A percentile compares a stretch with the other conserved stretches of the same genome.
Evolutionary conservation across 2,797 vertebrate species (phyloP).

Genomic region (Gobionotothen gibberifrons): DNA sequence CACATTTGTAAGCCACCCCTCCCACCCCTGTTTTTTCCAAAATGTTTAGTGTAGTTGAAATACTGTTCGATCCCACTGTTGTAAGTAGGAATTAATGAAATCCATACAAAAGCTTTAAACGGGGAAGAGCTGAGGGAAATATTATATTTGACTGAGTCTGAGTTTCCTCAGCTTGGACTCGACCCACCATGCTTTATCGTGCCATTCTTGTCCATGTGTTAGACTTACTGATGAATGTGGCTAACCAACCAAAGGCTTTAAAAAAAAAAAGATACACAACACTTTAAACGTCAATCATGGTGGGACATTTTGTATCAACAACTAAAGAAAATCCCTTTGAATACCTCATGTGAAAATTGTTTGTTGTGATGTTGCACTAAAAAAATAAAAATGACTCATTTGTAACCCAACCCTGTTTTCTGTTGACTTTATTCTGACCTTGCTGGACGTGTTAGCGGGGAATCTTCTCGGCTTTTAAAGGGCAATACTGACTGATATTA

Average conservation of each 20-base stretch:
- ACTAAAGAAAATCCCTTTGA: conserved; percentile 87
- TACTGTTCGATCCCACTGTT: conserved; percentile 83
- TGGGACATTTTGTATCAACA: conserved; percentile 88
- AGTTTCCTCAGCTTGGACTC: conserved; percentile 72
- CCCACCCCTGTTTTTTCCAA: conserved; percentile 62
- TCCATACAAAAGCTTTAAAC: conserved; percentile 82
- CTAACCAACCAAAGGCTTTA: conserved; percentile 88
- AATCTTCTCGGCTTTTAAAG: conserved; percentile 12
- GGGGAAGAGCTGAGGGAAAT: conserved; percentile 71
- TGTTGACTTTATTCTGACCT: conserved; percentile 48
- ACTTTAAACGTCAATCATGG: conserved; percentile 87
- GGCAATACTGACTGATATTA: not conserved
- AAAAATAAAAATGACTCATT: conserved; percentile 87
- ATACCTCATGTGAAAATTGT: conserved; percentile 91
- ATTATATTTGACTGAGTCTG: conserved; percentile 73
- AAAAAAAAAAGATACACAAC: conserved; percentile 80
- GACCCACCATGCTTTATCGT: conserved; percentile 82
- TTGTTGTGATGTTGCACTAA: conserved; percentile 91
- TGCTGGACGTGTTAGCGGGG: not conserved
- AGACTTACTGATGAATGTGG: conserved; percentile 86
- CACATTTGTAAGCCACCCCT: conserved; percentile 82
- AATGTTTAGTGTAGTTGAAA: conserved; percentile 83
- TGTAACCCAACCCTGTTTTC: conserved; percentile 76
- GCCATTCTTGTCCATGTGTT: conserved; percentile 85
- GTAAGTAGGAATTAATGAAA: conserved; percentile 82